phyloP scores from a whole-genome alignment of 2,888 invertebrate genomes.

The Malacosoma neustria region DNA sequence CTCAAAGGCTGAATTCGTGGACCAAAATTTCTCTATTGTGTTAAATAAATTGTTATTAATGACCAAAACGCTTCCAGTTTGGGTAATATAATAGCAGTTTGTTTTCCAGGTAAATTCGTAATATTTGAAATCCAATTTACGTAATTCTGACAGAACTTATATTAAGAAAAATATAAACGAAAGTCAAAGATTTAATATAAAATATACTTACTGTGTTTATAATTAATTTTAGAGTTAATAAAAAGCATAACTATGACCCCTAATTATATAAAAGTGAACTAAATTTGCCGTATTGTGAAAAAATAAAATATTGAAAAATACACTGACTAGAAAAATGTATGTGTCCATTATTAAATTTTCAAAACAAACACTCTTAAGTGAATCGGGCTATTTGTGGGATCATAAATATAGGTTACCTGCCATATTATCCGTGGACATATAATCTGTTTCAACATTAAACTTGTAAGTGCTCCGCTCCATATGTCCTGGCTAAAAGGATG shows the following conservation, averaged over 20 bases:
- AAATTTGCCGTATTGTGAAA: too few species aligned
- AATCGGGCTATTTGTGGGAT: background rate
- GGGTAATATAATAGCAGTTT: slow-evolving; percentile 49
- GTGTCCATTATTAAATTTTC: too few species aligned
- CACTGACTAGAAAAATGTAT: too few species aligned
- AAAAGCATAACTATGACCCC: too few species aligned
- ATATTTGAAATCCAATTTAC: slow-evolving; percentile 34
- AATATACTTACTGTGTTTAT: too few species aligned
- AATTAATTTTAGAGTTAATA: too few species aligned
- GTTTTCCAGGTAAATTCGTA: slow-evolving; percentile 43
- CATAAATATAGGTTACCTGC: background rate
- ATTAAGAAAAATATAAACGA: too few species aligned
- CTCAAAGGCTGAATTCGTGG: slow-evolving; percentile 52
- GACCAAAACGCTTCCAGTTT: slow-evolving; percentile 59
- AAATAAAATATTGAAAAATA: too few species aligned
- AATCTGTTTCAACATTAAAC: slow-evolving; percentile 56
- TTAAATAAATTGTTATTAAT: slow-evolving; percentile 74
- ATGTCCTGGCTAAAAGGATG: slow-evolving; percentile 58
- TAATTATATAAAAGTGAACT: too few species aligned
- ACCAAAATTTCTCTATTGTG: slow-evolving; percentile 64
- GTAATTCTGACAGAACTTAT: background rate
- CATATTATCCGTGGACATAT: slow-evolving; percentile 40
- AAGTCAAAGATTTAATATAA: too few species aligned
- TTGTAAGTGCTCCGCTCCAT: slow-evolving; percentile 53
- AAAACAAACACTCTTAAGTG: background rate